These are phyloP conservation scores for Amphipyra berbera DNA, from an alignment of 2,888 invertebrate genomes.

Conservation along the genomic window DNA sequence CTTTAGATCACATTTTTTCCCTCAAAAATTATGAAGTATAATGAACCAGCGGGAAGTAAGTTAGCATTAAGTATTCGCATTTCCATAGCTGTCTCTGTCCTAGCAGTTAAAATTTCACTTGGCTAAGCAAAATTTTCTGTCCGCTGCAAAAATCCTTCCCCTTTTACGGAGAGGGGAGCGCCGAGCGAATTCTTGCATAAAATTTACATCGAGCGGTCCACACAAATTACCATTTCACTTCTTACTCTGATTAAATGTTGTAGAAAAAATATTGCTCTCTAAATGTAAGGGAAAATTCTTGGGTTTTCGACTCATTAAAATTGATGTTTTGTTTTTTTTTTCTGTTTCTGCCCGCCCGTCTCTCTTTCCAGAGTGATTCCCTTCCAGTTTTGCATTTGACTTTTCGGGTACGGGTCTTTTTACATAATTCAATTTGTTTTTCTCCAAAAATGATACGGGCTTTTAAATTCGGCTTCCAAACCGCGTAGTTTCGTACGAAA, in stretches of 20 bases:
- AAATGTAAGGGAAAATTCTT: constrained; percentile 88
- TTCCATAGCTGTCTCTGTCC: constrained; percentile 88
- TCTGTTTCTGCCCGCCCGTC: constrained; percentile 58
- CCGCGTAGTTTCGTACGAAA: constrained; percentile 46
- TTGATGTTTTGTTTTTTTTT: constrained; percentile 84
- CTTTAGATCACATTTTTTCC: constrained; percentile 80
- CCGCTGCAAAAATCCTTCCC: constrained; percentile 88
- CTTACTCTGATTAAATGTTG: constrained; percentile 90
- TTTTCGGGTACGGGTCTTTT: constrained; percentile 61
- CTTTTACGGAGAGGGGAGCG: constrained; percentile 84
- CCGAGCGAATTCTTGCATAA: constrained; percentile 89
- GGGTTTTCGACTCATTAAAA: constrained; percentile 88
- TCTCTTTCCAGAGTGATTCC: constrained; percentile 66
- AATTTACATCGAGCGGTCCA: constrained; percentile 90
- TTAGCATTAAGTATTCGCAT: constrained; percentile 89
- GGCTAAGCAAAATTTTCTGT: constrained; percentile 90
- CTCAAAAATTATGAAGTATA: constrained; percentile 87
- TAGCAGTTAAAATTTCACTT: constrained; percentile 90
- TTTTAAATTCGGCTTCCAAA: constrained; percentile 50
- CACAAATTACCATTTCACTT: constrained; percentile 90
- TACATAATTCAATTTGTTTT: constrained; percentile 67
- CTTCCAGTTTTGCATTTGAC: constrained; percentile 70
- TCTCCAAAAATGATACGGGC: constrained; percentile 55
- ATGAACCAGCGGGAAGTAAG: constrained; percentile 88
- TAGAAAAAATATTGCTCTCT: constrained; percentile 89